Conservation (phyloP, 2,797 vertebrate genomes). For the Pangasius macronema region DNA sequence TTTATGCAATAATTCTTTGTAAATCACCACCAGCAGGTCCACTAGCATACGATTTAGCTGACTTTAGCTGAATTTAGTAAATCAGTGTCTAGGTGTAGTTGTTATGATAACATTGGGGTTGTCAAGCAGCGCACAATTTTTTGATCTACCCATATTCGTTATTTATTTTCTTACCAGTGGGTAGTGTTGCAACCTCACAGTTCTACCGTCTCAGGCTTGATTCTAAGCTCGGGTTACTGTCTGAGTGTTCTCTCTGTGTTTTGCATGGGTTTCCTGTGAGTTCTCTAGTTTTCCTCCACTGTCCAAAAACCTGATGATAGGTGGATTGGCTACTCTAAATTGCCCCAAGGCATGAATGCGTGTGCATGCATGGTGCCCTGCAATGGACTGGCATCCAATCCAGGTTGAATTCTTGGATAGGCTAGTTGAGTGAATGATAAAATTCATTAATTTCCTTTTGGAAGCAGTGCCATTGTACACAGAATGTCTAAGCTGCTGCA, state of each 20-base stretch:
- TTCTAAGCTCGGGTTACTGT: not conserved
- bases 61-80: not conserved
- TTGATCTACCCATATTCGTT: not conserved
- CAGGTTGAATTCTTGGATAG: not conserved
- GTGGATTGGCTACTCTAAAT: not conserved
- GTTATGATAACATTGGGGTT: not conserved
- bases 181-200: not conserved
- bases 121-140: not conserved
- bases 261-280: not conserved
- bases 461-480: not conserved
- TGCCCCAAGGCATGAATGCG: not conserved
- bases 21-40: not conserved
- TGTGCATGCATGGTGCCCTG: not conserved
- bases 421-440: not conserved
- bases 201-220: not conserved
- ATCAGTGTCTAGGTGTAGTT: not conserved
- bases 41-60: not conserved
- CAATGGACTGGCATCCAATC: not conserved
- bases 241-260: not conserved
- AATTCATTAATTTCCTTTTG: not conserved
- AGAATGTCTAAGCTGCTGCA: not conserved
- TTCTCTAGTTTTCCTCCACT: not conserved
- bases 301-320: not conserved
- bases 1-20: not conserved
- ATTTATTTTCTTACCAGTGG: not conserved